A percentile compares a stretch with the other conserved stretches of the same genome.
phyloP scores from a whole-genome alignment of 2,888 invertebrate species.

The Silvanus unidentatus region DNA sequence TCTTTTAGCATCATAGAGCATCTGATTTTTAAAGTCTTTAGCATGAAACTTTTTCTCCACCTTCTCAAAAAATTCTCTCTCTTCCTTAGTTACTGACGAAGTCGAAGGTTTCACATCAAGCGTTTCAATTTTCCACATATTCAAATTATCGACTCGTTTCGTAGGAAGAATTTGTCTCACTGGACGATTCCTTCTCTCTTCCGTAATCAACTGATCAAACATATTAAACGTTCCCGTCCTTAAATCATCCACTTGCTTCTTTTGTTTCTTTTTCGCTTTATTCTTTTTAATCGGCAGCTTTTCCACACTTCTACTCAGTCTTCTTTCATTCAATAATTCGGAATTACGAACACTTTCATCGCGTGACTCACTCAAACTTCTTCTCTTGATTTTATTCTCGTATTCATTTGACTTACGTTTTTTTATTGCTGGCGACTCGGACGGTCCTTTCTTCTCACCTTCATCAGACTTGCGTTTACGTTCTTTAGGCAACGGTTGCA shows the following conservation, averaged over 20 bases:
- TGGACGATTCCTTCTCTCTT: slow-evolving; percentile 24
- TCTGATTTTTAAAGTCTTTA: slow-evolving; percentile 39
- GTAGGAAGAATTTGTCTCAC: slow-evolving; percentile 13
- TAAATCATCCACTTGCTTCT: slow-evolving; percentile 11
- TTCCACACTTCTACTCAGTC: slow-evolving; percentile 15
- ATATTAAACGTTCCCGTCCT: slow-evolving; percentile 16
- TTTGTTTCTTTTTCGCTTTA: neutral
- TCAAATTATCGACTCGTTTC: neutral
- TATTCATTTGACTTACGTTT: neutral
- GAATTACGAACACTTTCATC: neutral
- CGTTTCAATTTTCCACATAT: neutral
- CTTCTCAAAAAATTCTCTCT: slow-evolving; percentile 14
- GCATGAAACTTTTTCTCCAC: slow-evolving; percentile 22
- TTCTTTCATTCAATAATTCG: slow-evolving; percentile 5
- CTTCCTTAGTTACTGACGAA: slow-evolving; percentile 14
- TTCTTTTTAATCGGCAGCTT: slow-evolving; percentile 5
- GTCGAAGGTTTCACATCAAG: slow-evolving; percentile 25
- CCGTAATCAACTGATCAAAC: slow-evolving; percentile 23
- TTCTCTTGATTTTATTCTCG: neutral
- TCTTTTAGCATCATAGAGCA: slow-evolving; percentile 31
- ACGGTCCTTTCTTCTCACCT: no score
- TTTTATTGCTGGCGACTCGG: no score
- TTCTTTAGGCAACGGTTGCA: neutral
- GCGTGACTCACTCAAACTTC: neutral
- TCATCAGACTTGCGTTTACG: neutral